Conservation (phyloP, 2,888 invertebrate genomes). For the Coenonympha glycerion region DNA sequence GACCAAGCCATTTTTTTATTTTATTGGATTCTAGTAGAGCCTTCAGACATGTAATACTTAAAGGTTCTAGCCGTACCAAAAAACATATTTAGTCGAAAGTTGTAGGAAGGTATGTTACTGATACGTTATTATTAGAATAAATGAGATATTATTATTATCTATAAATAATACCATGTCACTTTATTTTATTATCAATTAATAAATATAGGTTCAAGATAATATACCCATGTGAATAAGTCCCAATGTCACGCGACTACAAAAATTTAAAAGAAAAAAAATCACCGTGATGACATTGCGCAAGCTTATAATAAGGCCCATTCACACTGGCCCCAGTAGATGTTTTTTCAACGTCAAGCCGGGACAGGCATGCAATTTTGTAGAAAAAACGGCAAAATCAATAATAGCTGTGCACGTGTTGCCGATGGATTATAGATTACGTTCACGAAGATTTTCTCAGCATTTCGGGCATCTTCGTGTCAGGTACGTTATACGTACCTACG, state of each 20-base stretch:
- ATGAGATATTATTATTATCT: too few species aligned
- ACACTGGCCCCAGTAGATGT: constrained; percentile 57
- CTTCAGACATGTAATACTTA: too few species aligned
- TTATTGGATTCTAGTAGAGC: too few species aligned
- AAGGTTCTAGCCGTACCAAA: too few species aligned
- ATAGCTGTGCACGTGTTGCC: constrained; percentile 74
- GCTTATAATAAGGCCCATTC: constrained; percentile 72
- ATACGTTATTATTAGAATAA: too few species aligned
- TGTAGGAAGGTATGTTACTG: too few species aligned
- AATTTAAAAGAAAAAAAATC: constrained; percentile 46
- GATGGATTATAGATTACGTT: constrained; percentile 73
- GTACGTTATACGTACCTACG: constrained; percentile 63
- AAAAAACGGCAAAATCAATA: constrained; percentile 76
- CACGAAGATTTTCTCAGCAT: constrained; percentile 69
- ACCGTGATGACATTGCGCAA: constrained; percentile 70
- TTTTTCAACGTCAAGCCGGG: constrained; percentile 66
- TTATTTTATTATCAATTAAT: too few species aligned
- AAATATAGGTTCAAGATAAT: background rate
- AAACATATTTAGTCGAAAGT: too few species aligned
- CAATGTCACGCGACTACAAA: constrained; percentile 58
- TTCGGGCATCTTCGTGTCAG: constrained; percentile 54
- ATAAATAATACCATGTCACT: too few species aligned
- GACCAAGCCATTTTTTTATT: too few species aligned
- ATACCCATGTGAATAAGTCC: background rate
- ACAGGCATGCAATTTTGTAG: constrained; percentile 69